Base-by-base conservation (phyloP, 2,888 invertebrate genomes). In the Cotesia congregata region DNA sequence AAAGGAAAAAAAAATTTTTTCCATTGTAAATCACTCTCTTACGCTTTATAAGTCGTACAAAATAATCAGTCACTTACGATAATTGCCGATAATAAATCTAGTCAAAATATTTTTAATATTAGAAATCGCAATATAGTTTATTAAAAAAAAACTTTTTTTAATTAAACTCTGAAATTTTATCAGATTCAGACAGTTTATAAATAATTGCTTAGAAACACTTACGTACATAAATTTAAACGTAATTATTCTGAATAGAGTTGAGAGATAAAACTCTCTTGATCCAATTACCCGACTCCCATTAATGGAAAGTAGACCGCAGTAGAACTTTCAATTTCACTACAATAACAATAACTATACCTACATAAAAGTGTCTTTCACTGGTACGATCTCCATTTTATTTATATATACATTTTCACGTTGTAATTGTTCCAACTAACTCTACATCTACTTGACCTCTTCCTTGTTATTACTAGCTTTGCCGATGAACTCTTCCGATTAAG, bases 251-350 rank as follows among this genome's bases (percentile, higher is more conserved):
- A 65, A 7, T 9, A 17, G 38, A 65, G 12, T 65, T 41, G 72
- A 71, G 65, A 70, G 17, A 76, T 39, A 65, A 70, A 72, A 72
- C 7, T 17, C 39, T n/a, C 12, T 39, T 70, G 77, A 78, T 76
- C 80, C 71, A 80, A 80, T 81, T 79, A 81, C 76, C 77, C 75
- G 71, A 12, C 62, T 17, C 17, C 40, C 67, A 80, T 77, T 81
- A 83, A 84, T 85, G 86, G 87, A 87, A 88, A 88, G 88, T 87
- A 83, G 88, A 86, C 84, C 88, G 86, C 83, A 81, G 80, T 82
- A 82, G 64, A 85, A 88, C 87, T 87, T 87, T 88, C 86, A 82
- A 83, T 87, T 88, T 88, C 85, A 85, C 84, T 83, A 82, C 75
- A 62, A 67, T 74, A 50, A 50, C 50, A 12, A 50, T 50, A n/a